Evolutionary conservation across 2,797 vertebrate species (phyloP).

Genomic region (Poecile montanus): DNA sequence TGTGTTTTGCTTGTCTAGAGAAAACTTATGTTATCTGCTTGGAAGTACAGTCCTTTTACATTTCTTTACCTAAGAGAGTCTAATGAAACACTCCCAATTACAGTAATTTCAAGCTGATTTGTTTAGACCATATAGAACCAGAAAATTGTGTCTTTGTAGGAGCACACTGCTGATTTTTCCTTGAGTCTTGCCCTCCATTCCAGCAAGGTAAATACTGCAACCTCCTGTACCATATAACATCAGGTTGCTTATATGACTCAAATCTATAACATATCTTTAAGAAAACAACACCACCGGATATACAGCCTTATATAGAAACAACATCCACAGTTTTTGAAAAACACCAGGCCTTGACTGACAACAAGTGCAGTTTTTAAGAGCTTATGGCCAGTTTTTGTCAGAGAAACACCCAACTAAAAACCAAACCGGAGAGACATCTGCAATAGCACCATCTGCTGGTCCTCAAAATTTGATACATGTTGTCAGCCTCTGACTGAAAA

Average conservation of each 20-base stretch:
- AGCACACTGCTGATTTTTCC: not conserved
- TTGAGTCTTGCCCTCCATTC: not conserved
- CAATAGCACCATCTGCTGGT: slow-evolving; percentile 21
- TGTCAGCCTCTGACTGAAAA: not conserved
- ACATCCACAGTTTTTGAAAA: not conserved
- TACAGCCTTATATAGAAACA: not conserved
- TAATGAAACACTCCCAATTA: not conserved
- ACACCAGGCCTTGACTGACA: not conserved
- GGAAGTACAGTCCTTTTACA: not conserved
- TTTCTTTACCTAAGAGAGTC: not conserved
- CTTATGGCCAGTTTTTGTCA: not conserved
- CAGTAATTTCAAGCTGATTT: not conserved
- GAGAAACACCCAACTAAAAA: not conserved
- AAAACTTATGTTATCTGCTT: not conserved
- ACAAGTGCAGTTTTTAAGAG: not conserved
- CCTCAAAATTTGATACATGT: not conserved
- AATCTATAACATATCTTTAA: not conserved
- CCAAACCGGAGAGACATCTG: not conserved
- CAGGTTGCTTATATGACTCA: not conserved
- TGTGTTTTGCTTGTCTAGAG: not conserved
- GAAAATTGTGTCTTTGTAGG: not conserved
- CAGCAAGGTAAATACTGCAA: not conserved
- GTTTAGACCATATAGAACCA: not conserved
- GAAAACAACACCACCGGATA: not conserved
- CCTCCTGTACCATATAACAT: not conserved